A percentile compares a stretch with the other conserved stretches of the same genome.
These are phyloP conservation scores for Typhlichthys subterraneus DNA, from an alignment of 2,797 vertebrate species.

Conservation along the genomic window DNA sequence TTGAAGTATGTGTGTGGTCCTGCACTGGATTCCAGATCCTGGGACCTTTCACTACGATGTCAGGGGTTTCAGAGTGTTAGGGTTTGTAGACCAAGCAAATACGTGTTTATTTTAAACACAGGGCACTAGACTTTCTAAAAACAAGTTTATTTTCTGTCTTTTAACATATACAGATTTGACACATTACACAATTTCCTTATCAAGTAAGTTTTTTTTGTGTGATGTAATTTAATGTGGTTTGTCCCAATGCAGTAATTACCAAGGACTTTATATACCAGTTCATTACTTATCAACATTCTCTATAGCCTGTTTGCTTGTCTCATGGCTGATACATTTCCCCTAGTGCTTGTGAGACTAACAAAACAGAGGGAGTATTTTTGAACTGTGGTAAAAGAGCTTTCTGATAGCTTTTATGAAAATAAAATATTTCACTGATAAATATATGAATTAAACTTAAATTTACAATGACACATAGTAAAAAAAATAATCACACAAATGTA, in stretches of 20 bases:
- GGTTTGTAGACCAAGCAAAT: constrained; percentile 43
- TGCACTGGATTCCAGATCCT: constrained; percentile 1
- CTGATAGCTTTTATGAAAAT: constrained; percentile 69
- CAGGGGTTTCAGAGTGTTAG: constrained; percentile 36
- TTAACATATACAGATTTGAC: constrained; percentile 82
- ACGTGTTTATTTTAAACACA: constrained; percentile 13
- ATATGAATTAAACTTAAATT: constrained; percentile 76
- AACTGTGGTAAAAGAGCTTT: constrained; percentile 68
- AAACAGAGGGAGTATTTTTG: constrained; percentile 49
- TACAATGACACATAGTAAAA: constrained; percentile 75
- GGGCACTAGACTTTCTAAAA: constrained; percentile 55
- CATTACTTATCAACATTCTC: constrained; percentile 21
- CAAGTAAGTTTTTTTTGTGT: constrained; percentile 31
- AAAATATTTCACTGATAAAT: constrained; percentile 80
- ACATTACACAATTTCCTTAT: constrained; percentile 63
- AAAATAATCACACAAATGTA: constrained; percentile 22
- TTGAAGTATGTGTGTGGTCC: no score
- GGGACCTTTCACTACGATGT: constrained; percentile 37
- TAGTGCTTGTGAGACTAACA: constrained; percentile 56
- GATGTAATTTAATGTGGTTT: constrained; percentile 45
- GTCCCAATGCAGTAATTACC: constrained; percentile 48
- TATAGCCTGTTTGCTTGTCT: constrained; percentile 27
- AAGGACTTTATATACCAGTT: constrained; percentile 26
- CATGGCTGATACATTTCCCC: constrained; percentile 42
- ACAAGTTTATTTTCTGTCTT: constrained; percentile 81